Base-by-base conservation (phyloP, 1,140 invertebrate species). In the Leptopilina boulardi region DNA sequence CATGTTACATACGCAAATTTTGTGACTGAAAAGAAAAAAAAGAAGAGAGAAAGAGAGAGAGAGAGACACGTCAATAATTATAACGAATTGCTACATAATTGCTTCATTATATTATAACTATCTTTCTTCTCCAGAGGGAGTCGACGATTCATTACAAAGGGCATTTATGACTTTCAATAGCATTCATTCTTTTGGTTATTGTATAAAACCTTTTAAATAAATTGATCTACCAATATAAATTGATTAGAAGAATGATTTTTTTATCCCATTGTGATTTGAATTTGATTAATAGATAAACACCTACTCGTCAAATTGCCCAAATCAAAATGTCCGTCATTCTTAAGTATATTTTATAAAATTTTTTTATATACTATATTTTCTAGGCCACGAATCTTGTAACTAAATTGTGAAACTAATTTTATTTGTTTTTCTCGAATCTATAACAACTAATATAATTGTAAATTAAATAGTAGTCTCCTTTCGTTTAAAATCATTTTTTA, bases 71-170 rank as follows among this genome's bases (percentile, higher is more conserved):
- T 72, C 77, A 80, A 80, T 77, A 83, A 84, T 85, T 84, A 80
- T 79, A 82, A 83, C 75, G 77, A 80, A 78, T 70, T 72, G 74
- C 71, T 70, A 44, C 78, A 83, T 85, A 83, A 85, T 84, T 77
- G 78, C 81, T 79, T 77, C 66, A 77, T 78, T 66, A 77, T 70
- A 26, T 13, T 73, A 30, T 2, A 30, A 30, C 13, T 66, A 66
- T 66, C 23, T 66, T 3, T 66, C 23, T 30, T 66, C 59, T 66
- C 13, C 26, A 66, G 59, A 79, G 56, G 56, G 56, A 66, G 23
- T 66, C 56, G 21, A 66, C 56, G 23, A 66, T 15, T 66, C 23
- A 66, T 66, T 66, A 23, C 23, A 66, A 30, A 66, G 23, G 56
- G 56, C 21, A 15, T 66, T 66, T 66, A 11, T 30, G 56, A 11